phyloP scores from a whole-genome alignment of 2,888 invertebrate species.

The Busseola fusca region DNA sequence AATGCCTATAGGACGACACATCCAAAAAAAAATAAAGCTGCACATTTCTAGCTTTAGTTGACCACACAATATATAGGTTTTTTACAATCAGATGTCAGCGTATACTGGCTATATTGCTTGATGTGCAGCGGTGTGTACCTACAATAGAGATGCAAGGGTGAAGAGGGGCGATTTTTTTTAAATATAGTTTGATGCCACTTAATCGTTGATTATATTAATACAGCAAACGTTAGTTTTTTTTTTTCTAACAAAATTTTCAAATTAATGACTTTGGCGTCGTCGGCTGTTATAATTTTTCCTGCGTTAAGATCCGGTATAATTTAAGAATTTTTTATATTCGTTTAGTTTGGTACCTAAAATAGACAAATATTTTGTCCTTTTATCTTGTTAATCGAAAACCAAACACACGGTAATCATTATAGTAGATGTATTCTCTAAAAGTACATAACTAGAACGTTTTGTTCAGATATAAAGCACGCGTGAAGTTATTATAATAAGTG shows the following conservation, averaged over 20 bases:
- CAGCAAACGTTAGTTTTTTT: too few species aligned
- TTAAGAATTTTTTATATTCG: neutral
- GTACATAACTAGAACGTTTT: neutral
- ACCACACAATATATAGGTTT: too few species aligned
- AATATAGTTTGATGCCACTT: too few species aligned
- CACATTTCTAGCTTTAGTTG: neutral
- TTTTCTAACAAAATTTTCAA: neutral
- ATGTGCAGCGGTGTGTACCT: too few species aligned
- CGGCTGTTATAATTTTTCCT: neutral
- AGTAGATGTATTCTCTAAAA: neutral
- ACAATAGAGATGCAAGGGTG: too few species aligned
- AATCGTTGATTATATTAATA: too few species aligned
- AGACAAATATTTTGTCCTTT: too few species aligned
- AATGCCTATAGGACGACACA: neutral
- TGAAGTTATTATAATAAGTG: neutral
- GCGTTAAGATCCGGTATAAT: neutral
- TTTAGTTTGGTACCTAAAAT: neutral
- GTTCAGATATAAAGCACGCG: neutral
- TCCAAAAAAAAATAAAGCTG: too few species aligned
- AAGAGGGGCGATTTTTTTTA: too few species aligned
- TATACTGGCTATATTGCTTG: too few species aligned
- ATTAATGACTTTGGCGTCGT: neutral
- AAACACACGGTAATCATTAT: neutral
- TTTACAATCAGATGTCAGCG: too few species aligned
- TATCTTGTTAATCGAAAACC: neutral